Percentiles rank a stretch among this genome's conserved stretches.
Conservation (phyloP, 2,113 vertebrate genomes). For the Heterochromis multidens region DNA sequence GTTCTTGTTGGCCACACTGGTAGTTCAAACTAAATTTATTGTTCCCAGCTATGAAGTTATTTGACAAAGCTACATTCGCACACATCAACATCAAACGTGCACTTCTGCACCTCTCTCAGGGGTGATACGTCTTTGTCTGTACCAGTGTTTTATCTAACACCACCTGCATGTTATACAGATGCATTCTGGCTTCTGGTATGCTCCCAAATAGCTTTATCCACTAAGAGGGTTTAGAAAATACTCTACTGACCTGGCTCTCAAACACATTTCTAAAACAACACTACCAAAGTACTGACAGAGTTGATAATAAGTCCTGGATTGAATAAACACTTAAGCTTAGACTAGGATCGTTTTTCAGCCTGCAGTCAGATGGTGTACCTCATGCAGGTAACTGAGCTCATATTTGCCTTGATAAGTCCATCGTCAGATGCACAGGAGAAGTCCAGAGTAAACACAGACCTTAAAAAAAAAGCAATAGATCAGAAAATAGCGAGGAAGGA, state of each 20-base stretch:
- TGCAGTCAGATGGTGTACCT: constrained; percentile 13
- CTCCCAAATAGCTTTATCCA: constrained; percentile 27
- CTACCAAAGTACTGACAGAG: constrained; percentile 31
- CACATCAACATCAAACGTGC: constrained; percentile 17
- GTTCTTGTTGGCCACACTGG: not conserved
- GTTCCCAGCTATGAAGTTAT: not conserved
- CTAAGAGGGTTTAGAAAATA: constrained; percentile 44
- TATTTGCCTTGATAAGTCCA: constrained; percentile 38
- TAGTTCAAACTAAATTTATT: constrained; percentile 25
- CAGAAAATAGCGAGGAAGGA: constrained; percentile 7
- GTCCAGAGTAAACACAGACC: constrained; percentile 37
- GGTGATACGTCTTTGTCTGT: constrained; percentile 32
- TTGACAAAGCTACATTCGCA: constrained; percentile 5
- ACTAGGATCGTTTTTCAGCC: constrained; percentile 31
- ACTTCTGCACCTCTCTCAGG: constrained; percentile 35
- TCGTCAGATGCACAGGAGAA: constrained; percentile 6
- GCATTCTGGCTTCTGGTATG: constrained; percentile 29
- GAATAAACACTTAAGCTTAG: constrained; percentile 54
- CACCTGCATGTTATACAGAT: constrained; percentile 41
- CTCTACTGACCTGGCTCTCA: constrained; percentile 27
- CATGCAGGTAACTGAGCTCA: constrained; percentile 37
- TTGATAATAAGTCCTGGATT: constrained; percentile 59
- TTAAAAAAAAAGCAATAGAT: constrained; percentile 46
- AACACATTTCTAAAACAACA: constrained; percentile 23
- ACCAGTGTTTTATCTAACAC: constrained; percentile 25